Conservation (phyloP, 1,140 invertebrate species). For the Eciton burchellii region DNA sequence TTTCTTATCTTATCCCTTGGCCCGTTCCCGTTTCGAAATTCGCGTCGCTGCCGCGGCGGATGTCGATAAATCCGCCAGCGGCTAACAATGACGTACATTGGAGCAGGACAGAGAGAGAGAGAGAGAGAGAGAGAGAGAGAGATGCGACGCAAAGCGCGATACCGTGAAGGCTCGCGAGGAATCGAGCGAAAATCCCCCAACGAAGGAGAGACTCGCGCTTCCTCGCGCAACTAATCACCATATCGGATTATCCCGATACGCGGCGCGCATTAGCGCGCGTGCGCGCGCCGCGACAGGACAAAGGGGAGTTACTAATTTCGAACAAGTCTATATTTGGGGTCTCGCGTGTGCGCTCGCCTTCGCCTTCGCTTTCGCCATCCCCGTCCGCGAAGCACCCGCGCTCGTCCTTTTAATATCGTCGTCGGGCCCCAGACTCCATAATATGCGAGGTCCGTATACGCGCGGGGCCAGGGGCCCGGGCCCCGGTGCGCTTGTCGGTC, state of each 20-base stretch:
- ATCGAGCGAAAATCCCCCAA: neutral
- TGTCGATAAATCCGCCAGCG: neutral
- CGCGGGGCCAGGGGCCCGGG: constrained; percentile 65
- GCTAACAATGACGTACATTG: neutral
- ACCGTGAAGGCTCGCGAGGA: neutral
- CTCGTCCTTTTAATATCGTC: constrained; percentile 75
- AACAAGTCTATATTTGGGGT: constrained; percentile 76
- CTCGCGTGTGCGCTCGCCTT: constrained; percentile 71
- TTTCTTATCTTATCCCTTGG: neutral
- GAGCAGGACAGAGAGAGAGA: neutral
- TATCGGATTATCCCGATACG: constrained; percentile 49
- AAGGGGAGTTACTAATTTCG: constrained; percentile 80
- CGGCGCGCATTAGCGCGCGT: constrained; percentile 46
- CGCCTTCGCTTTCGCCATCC: constrained; percentile 45
- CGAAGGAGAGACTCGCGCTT: no score
- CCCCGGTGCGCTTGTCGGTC: constrained; percentile 74
- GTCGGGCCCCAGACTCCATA: constrained; percentile 75
- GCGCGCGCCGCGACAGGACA: constrained; percentile 66
- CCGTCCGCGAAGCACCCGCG: constrained; percentile 39
- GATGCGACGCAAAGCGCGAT: neutral
- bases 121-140: no score
- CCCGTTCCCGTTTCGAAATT: neutral
- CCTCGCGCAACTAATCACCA: constrained; percentile 52
- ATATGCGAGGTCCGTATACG: constrained; percentile 77
- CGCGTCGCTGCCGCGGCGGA: neutral